A percentile compares a stretch with the other conserved stretches of the same genome.
Evolutionary conservation across 2,113 vertebrate species (phyloP).

Genomic region (Oryzias celebensis): DNA sequence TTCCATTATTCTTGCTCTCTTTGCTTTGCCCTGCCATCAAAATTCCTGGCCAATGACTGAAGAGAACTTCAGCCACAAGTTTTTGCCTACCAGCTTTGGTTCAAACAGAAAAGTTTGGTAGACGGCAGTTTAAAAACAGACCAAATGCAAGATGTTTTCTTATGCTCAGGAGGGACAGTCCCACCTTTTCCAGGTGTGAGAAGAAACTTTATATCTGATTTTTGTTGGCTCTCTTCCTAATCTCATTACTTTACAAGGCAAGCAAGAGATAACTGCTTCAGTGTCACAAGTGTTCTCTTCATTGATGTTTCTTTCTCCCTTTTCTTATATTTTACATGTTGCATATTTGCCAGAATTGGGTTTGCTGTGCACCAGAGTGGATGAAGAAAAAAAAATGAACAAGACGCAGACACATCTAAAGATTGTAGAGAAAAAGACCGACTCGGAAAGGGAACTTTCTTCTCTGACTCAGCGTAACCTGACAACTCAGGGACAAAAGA

Average conservation of each 20-base stretch:
- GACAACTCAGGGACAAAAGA: constrained; percentile 51
- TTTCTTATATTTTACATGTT: constrained; percentile 32
- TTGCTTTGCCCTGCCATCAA: too few species aligned
- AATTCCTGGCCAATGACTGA: too few species aligned
- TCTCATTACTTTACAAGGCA: constrained; percentile 9
- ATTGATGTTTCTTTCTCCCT: constrained; percentile 44
- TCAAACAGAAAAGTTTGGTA: too few species aligned
- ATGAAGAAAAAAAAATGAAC: neutral
- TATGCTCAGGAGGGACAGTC: too few species aligned
- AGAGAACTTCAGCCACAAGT: too few species aligned
- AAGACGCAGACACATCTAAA: constrained; percentile 19
- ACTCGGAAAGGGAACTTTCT: constrained; percentile 9
- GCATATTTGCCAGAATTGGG: constrained; percentile 47
- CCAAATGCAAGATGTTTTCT: too few species aligned
- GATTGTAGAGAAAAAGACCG: constrained; percentile 21
- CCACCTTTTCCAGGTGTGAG: too few species aligned
- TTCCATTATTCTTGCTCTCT: too few species aligned
- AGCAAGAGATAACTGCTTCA: constrained; percentile 20
- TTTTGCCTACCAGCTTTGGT: too few species aligned
- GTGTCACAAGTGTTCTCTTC: constrained; percentile 49
- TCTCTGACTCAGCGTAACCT: constrained; percentile 58
- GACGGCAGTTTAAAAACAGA: too few species aligned
- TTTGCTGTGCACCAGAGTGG: constrained; percentile 31
- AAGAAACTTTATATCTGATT: too few species aligned
- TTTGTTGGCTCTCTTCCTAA: too few species aligned